phyloP scores from a whole-genome alignment of 2,797 vertebrate genomes.

The Parauchenoglanis ngamensis region DNA sequence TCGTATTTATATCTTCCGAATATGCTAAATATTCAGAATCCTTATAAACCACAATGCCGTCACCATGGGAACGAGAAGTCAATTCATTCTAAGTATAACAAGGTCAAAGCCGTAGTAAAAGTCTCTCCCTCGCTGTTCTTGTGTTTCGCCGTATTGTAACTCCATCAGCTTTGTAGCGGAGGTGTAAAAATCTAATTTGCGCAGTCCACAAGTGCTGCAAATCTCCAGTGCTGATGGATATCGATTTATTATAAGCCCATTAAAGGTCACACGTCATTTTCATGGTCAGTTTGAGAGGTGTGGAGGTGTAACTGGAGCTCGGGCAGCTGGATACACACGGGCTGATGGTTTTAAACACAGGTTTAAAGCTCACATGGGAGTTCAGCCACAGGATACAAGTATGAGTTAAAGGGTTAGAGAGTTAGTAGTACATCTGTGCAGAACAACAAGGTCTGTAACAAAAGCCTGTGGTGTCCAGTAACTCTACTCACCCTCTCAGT shows the following conservation, averaged over 20 bases:
- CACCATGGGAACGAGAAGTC: neutral
- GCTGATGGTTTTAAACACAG: neutral
- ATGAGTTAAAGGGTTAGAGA: neutral
- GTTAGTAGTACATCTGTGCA: neutral
- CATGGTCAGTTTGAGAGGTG: constrained; percentile 20
- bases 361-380: neutral
- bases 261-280: constrained; percentile 69
- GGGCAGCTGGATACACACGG: constrained; percentile 24
- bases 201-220: constrained; percentile 33
- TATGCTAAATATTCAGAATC: neutral
- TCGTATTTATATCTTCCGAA: too few relatives aligned
- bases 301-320: constrained; percentile 22
- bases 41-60: neutral
- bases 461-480: too few relatives aligned
- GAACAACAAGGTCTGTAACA: neutral
- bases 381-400: neutral
- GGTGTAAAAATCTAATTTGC: constrained; percentile 33
- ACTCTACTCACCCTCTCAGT: neutral
- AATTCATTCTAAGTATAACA: neutral
- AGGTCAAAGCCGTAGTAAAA: neutral
- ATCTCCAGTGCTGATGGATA: constrained; percentile 58
- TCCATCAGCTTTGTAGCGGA: constrained; percentile 1
- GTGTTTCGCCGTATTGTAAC: constrained; percentile 15
- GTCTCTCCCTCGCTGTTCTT: neutral
- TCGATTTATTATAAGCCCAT: constrained; percentile 69